Conservation (phyloP, 2,797 vertebrate species). For the Pangasius macronema region DNA sequence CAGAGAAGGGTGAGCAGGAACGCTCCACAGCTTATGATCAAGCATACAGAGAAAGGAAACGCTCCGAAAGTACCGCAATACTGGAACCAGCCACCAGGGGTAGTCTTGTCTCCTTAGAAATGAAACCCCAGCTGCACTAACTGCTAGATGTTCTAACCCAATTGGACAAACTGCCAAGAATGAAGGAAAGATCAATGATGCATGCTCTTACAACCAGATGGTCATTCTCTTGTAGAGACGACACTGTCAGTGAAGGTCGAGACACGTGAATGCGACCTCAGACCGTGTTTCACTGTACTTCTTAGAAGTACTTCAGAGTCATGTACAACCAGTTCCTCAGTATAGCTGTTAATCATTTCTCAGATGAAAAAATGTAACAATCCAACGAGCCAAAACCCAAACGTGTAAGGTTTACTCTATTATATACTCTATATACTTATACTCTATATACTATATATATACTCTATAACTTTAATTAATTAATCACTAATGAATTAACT, state of each 20-base stretch:
- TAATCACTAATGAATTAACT: neutral
- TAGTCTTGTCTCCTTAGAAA: slow-evolving; percentile 15
- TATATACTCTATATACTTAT: too few species aligned
- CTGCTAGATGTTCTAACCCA: neutral
- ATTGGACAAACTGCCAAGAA: slow-evolving; percentile 16
- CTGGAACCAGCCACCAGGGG: slow-evolving; percentile 28
- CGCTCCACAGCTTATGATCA: slow-evolving; percentile 42
- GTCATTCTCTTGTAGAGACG: too few species aligned
- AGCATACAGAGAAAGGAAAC: slow-evolving; percentile 17
- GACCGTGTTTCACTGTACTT: too few species aligned
- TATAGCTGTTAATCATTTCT: neutral
- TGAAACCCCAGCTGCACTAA: neutral
- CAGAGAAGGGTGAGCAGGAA: slow-evolving; percentile 34
- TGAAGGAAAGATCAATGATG: slow-evolving; percentile 26
- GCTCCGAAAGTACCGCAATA: slow-evolving; percentile 17
- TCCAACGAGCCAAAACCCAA: neutral
- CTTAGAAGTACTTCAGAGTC: slow-evolving; percentile 42
- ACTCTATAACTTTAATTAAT: too few species aligned
- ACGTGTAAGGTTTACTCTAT: too few species aligned
- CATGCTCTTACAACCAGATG: slow-evolving; percentile 43
- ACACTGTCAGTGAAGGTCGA: too few species aligned
- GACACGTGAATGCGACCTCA: too few species aligned
- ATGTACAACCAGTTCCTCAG: slow-evolving; percentile 40
- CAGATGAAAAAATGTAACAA: neutral
- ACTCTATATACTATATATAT: too few species aligned